Conservation (phyloP, 2,797 vertebrate genomes). For the Poecilia wingei region DNA sequence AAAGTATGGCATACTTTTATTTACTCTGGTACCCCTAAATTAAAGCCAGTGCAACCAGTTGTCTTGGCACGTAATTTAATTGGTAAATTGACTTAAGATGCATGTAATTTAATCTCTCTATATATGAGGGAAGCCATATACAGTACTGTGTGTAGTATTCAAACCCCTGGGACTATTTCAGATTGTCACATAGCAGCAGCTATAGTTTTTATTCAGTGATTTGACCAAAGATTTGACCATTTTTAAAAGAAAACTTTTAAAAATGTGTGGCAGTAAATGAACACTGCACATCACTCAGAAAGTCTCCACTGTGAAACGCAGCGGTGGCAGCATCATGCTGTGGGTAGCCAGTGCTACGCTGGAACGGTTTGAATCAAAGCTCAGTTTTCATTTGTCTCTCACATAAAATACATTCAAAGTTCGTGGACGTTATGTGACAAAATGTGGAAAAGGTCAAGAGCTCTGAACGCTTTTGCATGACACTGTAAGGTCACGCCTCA, state of each 20-base stretch:
- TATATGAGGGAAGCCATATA: background rate
- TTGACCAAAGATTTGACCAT: background rate
- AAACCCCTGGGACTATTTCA: background rate
- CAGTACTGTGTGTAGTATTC: background rate
- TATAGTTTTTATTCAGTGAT: background rate
- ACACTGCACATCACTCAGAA: background rate
- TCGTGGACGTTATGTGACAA: background rate
- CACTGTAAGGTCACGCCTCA: background rate
- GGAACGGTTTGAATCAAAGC: background rate
- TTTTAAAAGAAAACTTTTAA: background rate
- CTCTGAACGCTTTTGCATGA: background rate
- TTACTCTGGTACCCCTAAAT: background rate
- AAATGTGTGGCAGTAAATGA: background rate
- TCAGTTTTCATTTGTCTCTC: background rate
- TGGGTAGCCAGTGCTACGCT: background rate
- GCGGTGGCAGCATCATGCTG: background rate
- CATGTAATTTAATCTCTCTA: background rate
- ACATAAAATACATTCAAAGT: background rate
- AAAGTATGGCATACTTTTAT: background rate
- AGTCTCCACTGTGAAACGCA: background rate
- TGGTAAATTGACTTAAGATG: background rate
- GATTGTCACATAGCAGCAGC: background rate
- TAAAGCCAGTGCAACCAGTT: background rate
- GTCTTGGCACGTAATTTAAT: background rate
- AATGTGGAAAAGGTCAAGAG: background rate